These are phyloP conservation scores for Zaprionus inermis DNA, from an alignment of 1,140 invertebrate genomes.

Conservation along the genomic window DNA sequence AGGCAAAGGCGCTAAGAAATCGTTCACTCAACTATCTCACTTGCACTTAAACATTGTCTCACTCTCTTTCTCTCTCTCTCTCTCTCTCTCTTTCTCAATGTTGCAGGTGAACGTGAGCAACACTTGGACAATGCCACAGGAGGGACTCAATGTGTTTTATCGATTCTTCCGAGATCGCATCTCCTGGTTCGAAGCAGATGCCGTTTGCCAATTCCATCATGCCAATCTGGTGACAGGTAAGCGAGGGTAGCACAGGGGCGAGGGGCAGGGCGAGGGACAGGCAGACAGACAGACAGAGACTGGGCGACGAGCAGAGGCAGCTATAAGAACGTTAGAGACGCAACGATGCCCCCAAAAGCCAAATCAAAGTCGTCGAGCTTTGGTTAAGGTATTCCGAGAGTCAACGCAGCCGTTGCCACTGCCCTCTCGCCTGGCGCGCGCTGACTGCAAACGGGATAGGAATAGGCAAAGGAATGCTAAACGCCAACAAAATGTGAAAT, in stretches of 20 bases:
- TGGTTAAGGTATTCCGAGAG: slow-evolving; percentile 8
- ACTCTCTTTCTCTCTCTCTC: not conserved
- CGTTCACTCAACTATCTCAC: slow-evolving; percentile 10
- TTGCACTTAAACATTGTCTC: not conserved
- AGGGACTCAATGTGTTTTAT: slow-evolving; percentile 90
- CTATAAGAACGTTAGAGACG: not conserved
- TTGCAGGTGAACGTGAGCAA: slow-evolving; percentile 90
- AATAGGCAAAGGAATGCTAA: slow-evolving; percentile 46
- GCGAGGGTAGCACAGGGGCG: not conserved
- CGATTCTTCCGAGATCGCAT: slow-evolving; percentile 91
- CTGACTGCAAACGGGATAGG: slow-evolving; percentile 3
- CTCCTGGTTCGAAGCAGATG: slow-evolving; percentile 91
- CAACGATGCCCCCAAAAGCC: slow-evolving; percentile 38
- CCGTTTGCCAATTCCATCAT: slow-evolving; percentile 91
- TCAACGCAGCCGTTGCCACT: not conserved
- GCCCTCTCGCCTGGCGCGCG: not conserved
- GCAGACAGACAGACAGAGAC: not conserved
- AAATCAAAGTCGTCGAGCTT: slow-evolving; percentile 23
- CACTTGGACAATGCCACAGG: slow-evolving; percentile 90
- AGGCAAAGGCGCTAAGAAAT: slow-evolving; percentile 36
- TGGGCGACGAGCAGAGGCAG: not conserved
- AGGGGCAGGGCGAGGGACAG: not conserved
- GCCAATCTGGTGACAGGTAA: slow-evolving; percentile 90
- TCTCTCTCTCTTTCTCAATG: slow-evolving; percentile 16
- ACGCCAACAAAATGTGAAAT: slow-evolving; percentile 64